phyloP scores from a whole-genome alignment of 2,113 vertebrate genomes.

The Thymallus thymallus region DNA sequence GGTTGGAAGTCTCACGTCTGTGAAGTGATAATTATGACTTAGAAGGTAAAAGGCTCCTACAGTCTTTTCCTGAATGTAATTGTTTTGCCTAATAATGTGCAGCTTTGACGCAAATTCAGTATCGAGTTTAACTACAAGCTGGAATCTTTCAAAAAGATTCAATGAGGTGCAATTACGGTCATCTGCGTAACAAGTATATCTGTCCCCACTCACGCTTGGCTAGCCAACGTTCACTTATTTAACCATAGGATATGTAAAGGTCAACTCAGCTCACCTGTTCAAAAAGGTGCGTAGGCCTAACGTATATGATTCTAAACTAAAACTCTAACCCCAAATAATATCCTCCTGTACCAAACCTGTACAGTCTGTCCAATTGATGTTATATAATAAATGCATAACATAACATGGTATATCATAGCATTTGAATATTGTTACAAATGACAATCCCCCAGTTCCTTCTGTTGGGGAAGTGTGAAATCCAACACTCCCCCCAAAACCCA shows the following conservation, averaged over 20 bases:
- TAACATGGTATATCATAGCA: too few species aligned
- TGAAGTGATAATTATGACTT: slow-evolving; percentile 9
- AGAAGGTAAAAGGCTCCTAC: neutral
- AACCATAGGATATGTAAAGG: neutral
- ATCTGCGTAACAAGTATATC: neutral
- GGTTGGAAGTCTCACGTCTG: slow-evolving; percentile 1
- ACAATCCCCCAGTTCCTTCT: too few species aligned
- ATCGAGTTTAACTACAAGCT: neutral
- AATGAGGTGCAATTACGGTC: slow-evolving; percentile 35
- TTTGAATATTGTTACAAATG: too few species aligned
- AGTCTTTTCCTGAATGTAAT: slow-evolving; percentile 1
- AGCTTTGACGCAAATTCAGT: neutral
- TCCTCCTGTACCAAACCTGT: too few species aligned
- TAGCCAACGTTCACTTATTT: neutral
- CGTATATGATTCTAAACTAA: too few species aligned
- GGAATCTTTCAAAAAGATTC: neutral
- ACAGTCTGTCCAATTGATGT: too few species aligned
- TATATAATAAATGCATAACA: too few species aligned
- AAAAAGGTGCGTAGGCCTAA: too few species aligned
- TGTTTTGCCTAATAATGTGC: neutral
- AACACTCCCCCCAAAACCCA: too few species aligned
- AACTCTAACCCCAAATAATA: too few species aligned
- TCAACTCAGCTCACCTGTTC: neutral
- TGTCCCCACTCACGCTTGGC: neutral
- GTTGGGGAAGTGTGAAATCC: too few species aligned